Conservation (phyloP, 1,140 invertebrate genomes). For the Lineus longissimus region DNA sequence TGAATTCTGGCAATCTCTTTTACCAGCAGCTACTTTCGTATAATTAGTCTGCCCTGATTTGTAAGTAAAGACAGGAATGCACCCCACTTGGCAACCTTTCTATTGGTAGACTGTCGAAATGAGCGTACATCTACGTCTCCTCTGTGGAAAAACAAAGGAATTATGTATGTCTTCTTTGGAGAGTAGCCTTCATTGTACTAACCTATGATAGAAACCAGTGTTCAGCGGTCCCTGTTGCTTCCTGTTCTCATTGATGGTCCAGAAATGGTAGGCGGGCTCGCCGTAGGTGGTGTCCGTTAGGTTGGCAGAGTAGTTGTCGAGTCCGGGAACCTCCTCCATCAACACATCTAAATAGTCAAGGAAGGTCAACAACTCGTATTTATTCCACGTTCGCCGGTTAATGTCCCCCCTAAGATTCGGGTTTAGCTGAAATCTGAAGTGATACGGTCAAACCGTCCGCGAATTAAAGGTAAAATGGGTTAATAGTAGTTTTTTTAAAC, state of each 20-base stretch:
- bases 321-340: conserved; percentile 40
- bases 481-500: neutral
- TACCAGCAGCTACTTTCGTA: too few species aligned
- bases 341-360: conserved; percentile 28
- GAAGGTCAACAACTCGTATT: conserved; percentile 1
- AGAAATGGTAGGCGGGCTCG: conserved; percentile 11
- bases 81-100: too few species aligned
- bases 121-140: too few species aligned
- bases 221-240: conserved; percentile 22
- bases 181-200: too few species aligned
- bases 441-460: neutral
- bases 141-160: too few species aligned
- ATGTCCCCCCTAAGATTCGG: neutral
- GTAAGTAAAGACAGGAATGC: too few species aligned
- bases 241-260: too few species aligned
- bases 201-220: conserved; percentile 35
- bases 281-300: conserved; percentile 29
- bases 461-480: neutral
- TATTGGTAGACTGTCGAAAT: too few species aligned
- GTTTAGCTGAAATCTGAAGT: neutral
- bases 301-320: conserved; percentile 35
- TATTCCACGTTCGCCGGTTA: neutral
- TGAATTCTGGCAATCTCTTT: too few species aligned
- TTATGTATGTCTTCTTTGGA: too few species aligned
- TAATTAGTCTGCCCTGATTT: too few species aligned